Conservation (phyloP, 2,113 vertebrate species). For the Oostethus manadensis region DNA sequence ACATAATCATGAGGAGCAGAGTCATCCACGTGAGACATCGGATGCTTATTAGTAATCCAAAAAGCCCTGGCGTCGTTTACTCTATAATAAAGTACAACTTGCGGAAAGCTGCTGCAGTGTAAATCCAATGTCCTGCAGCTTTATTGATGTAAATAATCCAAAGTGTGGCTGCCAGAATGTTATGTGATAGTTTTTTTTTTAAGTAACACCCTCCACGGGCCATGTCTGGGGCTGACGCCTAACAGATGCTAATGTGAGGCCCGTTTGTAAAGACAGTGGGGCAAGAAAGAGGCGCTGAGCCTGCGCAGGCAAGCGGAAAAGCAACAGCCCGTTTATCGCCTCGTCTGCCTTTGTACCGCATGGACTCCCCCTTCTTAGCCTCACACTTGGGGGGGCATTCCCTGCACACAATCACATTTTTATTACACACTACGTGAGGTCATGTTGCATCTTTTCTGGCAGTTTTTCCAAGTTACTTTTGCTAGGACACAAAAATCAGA, state of each 20-base stretch:
- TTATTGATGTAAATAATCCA: conserved; percentile 23
- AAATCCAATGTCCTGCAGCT: conserved; percentile 16
- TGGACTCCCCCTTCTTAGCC: conserved; percentile 21
- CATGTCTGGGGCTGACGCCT: conserved; percentile 47
- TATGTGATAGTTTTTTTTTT: conserved; percentile 61
- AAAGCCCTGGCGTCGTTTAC: too few relatives aligned
- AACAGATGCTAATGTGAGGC: conserved; percentile 71
- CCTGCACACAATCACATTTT: conserved; percentile 69
- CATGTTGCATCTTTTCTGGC: too few relatives aligned
- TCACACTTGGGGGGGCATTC: conserved; percentile 50
- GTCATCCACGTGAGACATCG: too few relatives aligned
- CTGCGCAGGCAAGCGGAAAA: conserved; percentile 59
- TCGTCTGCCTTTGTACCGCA: conserved; percentile 51
- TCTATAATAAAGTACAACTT: too few relatives aligned
- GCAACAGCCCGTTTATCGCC: conserved; percentile 64
- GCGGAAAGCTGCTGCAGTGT: conserved; percentile 1
- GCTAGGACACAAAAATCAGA: conserved; percentile 14
- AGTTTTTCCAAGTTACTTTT: conserved; percentile 29
- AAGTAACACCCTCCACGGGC: conserved; percentile 45
- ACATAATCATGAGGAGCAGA: too few relatives aligned
- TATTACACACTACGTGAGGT: too few relatives aligned
- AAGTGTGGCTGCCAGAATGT: conserved; percentile 44
- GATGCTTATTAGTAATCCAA: too few relatives aligned
- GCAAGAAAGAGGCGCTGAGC: conserved; percentile 42
- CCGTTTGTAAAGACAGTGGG: conserved; percentile 51